Evolutionary conservation across 2,113 vertebrate species (phyloP).

Genomic region (Noturus placidus): DNA sequence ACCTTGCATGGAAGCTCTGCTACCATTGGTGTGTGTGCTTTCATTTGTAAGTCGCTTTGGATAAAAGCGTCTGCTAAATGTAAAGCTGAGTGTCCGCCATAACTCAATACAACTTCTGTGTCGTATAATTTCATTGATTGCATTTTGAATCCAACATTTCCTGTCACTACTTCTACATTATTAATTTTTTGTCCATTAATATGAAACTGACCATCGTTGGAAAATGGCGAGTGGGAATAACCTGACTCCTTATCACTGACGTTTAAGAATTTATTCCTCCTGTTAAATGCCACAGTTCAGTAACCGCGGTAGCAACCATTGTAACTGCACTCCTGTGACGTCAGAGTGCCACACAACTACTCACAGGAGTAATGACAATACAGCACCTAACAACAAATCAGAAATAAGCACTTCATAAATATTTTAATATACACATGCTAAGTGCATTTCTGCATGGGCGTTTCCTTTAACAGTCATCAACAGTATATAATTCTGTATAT

Average conservation of each 20-base stretch:
- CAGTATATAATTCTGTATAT: too few species aligned
- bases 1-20: too few species aligned
- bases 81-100: background rate
- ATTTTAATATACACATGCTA: background rate
- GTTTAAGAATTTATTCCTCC: background rate
- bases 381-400: background rate
- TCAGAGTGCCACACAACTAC: background rate
- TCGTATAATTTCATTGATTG: background rate
- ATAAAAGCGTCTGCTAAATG: too few species aligned
- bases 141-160: background rate
- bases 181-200: background rate
- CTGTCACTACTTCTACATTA: background rate
- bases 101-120: background rate
- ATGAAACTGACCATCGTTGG: background rate
- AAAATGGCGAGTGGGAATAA: too few species aligned
- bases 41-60: too few species aligned
- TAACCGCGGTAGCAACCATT: background rate
- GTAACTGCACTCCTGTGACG: background rate
- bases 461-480: background rate
- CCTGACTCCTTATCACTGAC: too few species aligned
- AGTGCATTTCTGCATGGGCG: background rate
- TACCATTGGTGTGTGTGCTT: too few species aligned
- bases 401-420: background rate
- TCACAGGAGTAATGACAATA: background rate
- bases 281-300: background rate